Evolutionary conservation across 2,113 vertebrate species (phyloP), one percentile per base, ranked within the genome.

Genomic region (Ptilonorhynchus violaceus): DNA sequence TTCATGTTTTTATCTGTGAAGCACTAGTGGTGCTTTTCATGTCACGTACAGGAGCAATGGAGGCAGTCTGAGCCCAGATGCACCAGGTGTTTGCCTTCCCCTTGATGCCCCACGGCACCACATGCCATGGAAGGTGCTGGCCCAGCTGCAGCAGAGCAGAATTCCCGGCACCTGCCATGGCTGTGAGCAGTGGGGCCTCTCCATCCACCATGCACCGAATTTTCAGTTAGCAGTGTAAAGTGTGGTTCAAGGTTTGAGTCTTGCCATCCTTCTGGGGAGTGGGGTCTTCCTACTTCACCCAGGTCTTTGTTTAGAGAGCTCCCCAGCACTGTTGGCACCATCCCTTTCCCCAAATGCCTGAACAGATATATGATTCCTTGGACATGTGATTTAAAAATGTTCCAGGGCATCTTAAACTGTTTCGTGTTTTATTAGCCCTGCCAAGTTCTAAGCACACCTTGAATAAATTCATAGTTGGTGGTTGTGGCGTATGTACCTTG

Each of bases 401-500:
- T 96, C 92, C 81, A 80, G 93, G 80, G 56, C 80, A 79, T 77
- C 80, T 84, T 91, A 92, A 94, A 80, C 81, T 49, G 39, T 74
- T 92, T 53, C 6, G 1, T 50, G 8, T 96, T 94, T 95, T 73
- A 53, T 96, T 92, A 89, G 63, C 41, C 39, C 67, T 92, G 80
- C 91, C 88, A 91, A 95, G 56, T 88, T 92, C 83, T 47, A 77
- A 91, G 80, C 76, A 67, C 81, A 93, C 94, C 88, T 96, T 96
- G 80, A 96, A 89, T 92, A 83, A 94, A 85, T 92, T 96, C 83
- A 72, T 89, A 91, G 91, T 69, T 93, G 87, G 89, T 92, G 96
- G 85, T 83, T 94, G 76, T 94, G 79, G 80, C 13, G 1, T 88
- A 84, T 93, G 89, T 90, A 95, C 50, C 90, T 91, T 82, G 88